phyloP scores from a whole-genome alignment of 2,797 vertebrate species.

The Streptopelia turtur region DNA sequence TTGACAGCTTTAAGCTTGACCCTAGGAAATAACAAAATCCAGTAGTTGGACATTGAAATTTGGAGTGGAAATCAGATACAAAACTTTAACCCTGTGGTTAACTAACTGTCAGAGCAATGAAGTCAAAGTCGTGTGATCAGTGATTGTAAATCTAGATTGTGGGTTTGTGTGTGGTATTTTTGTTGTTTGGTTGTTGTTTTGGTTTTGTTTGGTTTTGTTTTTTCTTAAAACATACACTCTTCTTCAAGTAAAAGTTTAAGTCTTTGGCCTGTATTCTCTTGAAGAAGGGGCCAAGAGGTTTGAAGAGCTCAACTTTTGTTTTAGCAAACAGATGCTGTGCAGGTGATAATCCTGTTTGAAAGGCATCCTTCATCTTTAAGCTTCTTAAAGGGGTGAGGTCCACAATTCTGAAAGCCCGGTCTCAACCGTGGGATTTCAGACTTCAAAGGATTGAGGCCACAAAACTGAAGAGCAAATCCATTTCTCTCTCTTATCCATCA shows the following conservation, averaged over 20 bases:
- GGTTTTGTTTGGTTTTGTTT: background rate
- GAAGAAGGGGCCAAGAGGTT: background rate
- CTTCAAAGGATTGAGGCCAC: background rate
- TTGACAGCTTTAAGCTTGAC: conserved; percentile 58
- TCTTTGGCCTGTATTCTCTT: background rate
- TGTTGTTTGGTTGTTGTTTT: background rate
- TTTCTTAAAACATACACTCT: background rate
- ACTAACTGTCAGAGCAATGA: background rate
- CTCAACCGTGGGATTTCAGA: background rate
- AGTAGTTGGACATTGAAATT: conserved; percentile 3
- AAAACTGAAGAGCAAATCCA: background rate
- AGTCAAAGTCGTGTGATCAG: background rate
- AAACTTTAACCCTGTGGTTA: background rate
- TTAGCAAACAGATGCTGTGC: background rate
- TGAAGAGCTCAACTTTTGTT: background rate
- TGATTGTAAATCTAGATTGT: background rate
- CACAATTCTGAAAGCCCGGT: background rate
- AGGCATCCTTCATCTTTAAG: background rate
- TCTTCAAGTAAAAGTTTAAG: background rate
- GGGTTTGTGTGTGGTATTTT: too few relatives aligned
- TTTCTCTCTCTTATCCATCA: background rate
- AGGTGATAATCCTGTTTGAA: background rate
- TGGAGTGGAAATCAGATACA: background rate
- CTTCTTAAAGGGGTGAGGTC: background rate
- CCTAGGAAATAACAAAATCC: conserved; percentile 48